Percentiles rank a stretch among this genome's conserved stretches.
phyloP scores from a whole-genome alignment of 2,888 invertebrate species.

The Coenonympha arcania region DNA sequence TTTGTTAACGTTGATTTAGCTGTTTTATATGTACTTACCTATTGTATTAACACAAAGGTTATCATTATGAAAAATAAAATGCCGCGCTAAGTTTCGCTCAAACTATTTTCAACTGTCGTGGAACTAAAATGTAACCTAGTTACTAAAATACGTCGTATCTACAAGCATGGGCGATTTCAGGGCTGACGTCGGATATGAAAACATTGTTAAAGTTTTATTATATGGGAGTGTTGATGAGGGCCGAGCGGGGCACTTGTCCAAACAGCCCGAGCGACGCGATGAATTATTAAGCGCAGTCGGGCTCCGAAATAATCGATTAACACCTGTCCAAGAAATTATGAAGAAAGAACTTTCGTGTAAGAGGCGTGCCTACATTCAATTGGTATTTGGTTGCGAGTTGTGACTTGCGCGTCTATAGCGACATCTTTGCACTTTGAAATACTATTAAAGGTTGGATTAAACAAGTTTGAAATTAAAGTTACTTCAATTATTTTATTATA shows the following conservation, averaged over 20 bases:
- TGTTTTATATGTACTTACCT: neutral
- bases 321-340: slow-evolving; percentile 52
- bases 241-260: slow-evolving; percentile 66
- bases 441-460: too few species aligned
- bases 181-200: slow-evolving; percentile 63
- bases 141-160: slow-evolving; percentile 51
- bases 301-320: slow-evolving; percentile 66
- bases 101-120: slow-evolving; percentile 38
- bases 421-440: too few species aligned
- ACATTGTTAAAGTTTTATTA: slow-evolving; percentile 72
- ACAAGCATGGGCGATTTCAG: slow-evolving; percentile 46
- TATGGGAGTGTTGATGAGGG: slow-evolving; percentile 67
- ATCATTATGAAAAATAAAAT: neutral
- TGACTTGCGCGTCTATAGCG: too few species aligned
- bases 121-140: slow-evolving; percentile 46
- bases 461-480: too few species aligned
- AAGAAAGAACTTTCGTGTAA: slow-evolving; percentile 22
- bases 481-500: neutral
- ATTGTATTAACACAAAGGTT: neutral
- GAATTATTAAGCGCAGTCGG: slow-evolving; percentile 64
- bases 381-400: neutral
- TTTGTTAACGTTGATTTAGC: slow-evolving; percentile 36
- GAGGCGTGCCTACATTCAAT: neutral
- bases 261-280: slow-evolving; percentile 57
- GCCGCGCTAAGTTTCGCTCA: slow-evolving; percentile 32